phyloP scores from a whole-genome alignment of 2,113 vertebrate species.

The Natator depressus region DNA sequence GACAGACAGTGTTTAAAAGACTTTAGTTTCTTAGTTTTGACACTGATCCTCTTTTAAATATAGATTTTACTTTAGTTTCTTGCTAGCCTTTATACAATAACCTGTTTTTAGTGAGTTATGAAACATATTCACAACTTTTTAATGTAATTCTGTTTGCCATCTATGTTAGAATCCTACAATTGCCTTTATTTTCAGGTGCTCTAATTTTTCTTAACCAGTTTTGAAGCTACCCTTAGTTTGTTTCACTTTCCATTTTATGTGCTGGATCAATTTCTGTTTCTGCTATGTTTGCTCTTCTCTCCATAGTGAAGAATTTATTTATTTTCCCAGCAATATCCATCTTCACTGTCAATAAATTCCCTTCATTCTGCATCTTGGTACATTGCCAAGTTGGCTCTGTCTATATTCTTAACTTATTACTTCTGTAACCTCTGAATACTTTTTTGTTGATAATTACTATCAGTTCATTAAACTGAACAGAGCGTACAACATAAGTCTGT shows the following conservation, averaged over 20 bases:
- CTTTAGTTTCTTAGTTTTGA: neutral
- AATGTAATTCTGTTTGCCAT: neutral
- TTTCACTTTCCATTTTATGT: neutral
- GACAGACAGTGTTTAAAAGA: neutral
- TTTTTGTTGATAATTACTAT: conserved; percentile 36
- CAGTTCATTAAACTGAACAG: conserved; percentile 32
- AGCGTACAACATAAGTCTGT: conserved; percentile 1
- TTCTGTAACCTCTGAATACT: conserved; percentile 28
- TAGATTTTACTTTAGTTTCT: neutral
- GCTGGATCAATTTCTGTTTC: neutral
- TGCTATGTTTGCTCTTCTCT: conserved; percentile 9
- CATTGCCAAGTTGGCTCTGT: conserved; percentile 6
- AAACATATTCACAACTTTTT: neutral
- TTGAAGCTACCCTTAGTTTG: neutral
- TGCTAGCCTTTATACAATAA: neutral
- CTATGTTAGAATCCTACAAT: neutral
- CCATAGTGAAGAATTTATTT: neutral
- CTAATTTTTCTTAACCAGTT: neutral
- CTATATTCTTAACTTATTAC: neutral
- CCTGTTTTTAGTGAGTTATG: neutral
- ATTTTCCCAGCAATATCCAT: neutral
- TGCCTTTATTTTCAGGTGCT: neutral
- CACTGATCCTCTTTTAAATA: neutral
- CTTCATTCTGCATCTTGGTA: conserved; percentile 42
- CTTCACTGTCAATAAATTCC: conserved; percentile 34